phyloP scores from a whole-genome alignment of 1,140 invertebrate species.

The Vanessa atalanta region DNA sequence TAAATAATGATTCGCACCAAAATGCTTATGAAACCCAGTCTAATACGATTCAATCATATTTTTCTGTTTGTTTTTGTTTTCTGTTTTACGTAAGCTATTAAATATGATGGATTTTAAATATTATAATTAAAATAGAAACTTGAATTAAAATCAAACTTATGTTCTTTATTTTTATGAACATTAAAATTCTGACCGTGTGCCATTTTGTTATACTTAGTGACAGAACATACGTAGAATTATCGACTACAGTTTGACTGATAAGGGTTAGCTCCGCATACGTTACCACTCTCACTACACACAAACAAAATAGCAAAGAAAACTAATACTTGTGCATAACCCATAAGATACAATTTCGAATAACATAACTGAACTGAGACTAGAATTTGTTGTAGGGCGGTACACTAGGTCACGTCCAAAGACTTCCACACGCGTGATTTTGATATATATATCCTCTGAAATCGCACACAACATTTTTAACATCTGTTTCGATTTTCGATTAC shows the following conservation, averaged over 20 bases:
- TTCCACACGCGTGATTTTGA: slow-evolving; percentile 52
- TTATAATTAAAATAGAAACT: too few species aligned
- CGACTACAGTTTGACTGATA: slow-evolving; percentile 34
- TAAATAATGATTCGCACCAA: too few species aligned
- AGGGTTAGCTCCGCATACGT: slow-evolving; percentile 31
- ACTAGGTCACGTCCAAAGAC: slow-evolving; percentile 52
- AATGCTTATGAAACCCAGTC: too few species aligned
- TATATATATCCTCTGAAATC: slow-evolving; percentile 52
- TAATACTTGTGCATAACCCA: neutral
- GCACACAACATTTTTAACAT: slow-evolving; percentile 55
- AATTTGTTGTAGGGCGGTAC: slow-evolving; percentile 30
- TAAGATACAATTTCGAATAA: slow-evolving; percentile 21
- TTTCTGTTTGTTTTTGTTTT: too few species aligned
- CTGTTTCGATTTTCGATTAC: slow-evolving; percentile 43
- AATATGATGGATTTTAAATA: too few species aligned
- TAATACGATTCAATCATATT: too few species aligned
- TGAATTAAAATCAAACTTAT: neutral
- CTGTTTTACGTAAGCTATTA: too few species aligned
- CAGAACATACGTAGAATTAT: slow-evolving; percentile 20
- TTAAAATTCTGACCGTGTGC: neutral
- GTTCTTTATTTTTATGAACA: neutral
- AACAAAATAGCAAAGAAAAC: slow-evolving; percentile 5
- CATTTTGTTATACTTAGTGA: slow-evolving; percentile 16
- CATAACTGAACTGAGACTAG: slow-evolving; percentile 1
- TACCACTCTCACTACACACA: slow-evolving; percentile 30